phyloP scores from a whole-genome alignment of 23 tunicate genomes.

The Clavelina lepadiformis region DNA sequence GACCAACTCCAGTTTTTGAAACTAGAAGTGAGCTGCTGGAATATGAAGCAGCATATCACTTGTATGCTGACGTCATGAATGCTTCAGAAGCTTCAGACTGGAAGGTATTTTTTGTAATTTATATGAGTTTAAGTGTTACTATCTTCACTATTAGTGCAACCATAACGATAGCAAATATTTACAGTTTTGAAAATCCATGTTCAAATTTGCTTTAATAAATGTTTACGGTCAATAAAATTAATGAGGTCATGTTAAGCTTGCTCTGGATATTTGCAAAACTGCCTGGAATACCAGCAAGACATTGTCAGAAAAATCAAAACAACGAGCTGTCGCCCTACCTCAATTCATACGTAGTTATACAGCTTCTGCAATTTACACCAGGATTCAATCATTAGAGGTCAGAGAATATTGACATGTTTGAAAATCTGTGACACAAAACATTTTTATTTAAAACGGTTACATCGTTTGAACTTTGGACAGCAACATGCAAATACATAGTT shows the following conservation, averaged over 20 bases:
- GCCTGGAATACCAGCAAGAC: conserved; percentile 9
- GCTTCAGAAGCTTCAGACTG: conserved; percentile 36
- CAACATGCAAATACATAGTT: no score
- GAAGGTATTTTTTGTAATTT: no score
- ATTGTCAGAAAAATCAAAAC: conserved; percentile 11
- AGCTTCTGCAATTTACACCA: conserved; percentile 31
- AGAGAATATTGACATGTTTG: no score
- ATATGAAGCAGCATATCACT: conserved; percentile 66
- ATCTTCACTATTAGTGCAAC: no score
- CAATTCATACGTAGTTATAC: conserved; percentile 40
- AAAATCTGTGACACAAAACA: no score
- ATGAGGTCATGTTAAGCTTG: conserved; percentile 3
- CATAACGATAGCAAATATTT: no score
- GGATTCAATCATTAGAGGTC: conserved; percentile 58
- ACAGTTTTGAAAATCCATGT: no score
- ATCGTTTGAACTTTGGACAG: no score
- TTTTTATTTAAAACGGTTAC: no score
- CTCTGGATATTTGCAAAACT: conserved; percentile 26
- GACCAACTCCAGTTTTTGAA: conserved; percentile 45
- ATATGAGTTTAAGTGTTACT: no score
- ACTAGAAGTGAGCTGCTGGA: conserved; percentile 62
- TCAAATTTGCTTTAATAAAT: no score
- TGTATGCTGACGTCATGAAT: conserved; percentile 12
- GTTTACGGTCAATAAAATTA: neutral
- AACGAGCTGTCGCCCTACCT: conserved; percentile 28